Evolutionary conservation across 2,797 vertebrate genomes (phyloP).

Genomic region (Urosaurus nigricauda): DNA sequence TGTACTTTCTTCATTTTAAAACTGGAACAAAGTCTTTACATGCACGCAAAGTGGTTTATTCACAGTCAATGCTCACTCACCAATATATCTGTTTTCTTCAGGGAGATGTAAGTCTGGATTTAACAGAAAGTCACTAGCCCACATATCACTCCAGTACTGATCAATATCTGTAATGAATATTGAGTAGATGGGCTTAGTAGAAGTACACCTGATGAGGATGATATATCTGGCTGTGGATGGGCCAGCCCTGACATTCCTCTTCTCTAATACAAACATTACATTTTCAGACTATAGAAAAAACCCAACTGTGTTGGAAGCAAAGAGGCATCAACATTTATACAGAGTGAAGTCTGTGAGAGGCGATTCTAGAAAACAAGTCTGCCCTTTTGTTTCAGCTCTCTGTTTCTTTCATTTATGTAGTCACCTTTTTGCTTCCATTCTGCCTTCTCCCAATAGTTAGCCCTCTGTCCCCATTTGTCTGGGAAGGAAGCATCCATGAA

Average conservation of each 20-base stretch:
- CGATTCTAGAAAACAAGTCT: too few species aligned
- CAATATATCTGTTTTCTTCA: slow-evolving; percentile 93
- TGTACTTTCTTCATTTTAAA: neutral
- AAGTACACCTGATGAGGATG: neutral
- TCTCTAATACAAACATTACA: neutral
- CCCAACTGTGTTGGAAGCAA: too few species aligned
- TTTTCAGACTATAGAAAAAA: neutral
- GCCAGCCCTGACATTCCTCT: too few species aligned
- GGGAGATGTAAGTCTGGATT: slow-evolving; percentile 91
- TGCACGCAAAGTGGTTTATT: neutral
- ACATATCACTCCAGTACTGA: slow-evolving; percentile 85
- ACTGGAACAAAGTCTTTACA: neutral
- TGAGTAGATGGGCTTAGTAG: neutral
- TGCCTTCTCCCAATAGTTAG: too few species aligned
- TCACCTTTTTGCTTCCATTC: too few species aligned
- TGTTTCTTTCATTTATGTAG: too few species aligned
- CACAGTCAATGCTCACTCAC: slow-evolving; percentile 76
- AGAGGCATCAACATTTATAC: too few species aligned
- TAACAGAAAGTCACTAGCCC: slow-evolving; percentile 87
- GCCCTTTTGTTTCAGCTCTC: too few species aligned
- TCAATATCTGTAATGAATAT: slow-evolving; percentile 82
- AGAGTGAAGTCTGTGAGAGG: too few species aligned
- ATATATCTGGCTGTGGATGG: neutral
- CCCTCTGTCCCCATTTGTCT: too few species aligned
- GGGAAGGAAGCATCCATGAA: too few species aligned